Percentiles rank a stretch among this genome's conserved stretches.
phyloP scores from a whole-genome alignment of 2,888 invertebrate genomes.

The Oasisia sp. region DNA sequence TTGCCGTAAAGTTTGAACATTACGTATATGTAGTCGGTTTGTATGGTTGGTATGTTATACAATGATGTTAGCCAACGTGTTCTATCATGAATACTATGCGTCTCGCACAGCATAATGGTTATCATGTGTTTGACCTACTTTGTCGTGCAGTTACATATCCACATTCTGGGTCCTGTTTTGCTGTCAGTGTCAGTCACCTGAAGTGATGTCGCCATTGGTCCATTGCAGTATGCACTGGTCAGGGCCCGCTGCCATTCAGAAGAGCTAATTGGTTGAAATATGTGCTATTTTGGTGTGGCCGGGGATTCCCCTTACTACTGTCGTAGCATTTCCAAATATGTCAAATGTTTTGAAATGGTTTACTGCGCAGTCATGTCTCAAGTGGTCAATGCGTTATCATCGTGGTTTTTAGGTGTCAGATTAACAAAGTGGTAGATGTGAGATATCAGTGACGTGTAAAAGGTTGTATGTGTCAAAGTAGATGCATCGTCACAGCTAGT shows the following conservation, averaged over 20 bases:
- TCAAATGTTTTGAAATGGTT: neutral
- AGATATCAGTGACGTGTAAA: neutral
- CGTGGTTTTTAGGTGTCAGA: neutral
- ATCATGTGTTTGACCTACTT: neutral
- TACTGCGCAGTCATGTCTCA: neutral
- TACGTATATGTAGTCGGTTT: neutral
- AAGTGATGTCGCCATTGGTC: neutral
- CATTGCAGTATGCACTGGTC: neutral
- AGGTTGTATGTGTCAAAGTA: neutral
- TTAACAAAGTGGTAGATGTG: neutral
- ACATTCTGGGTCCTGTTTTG: neutral
- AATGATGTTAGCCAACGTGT: neutral
- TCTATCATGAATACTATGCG: neutral
- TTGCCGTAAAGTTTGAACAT: neutral
- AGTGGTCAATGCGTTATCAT: neutral
- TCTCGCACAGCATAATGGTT: neutral
- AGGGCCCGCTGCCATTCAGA: neutral
- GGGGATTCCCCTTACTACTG: constrained; percentile 12
- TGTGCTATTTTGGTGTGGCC: neutral
- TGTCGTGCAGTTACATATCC: neutral
- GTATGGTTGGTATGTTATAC: neutral
- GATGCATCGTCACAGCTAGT: neutral
- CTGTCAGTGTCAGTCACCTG: constrained; percentile 12
- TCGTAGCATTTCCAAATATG: neutral
- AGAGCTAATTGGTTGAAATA: neutral